These are phyloP conservation scores for Pseudomyrmex concolor DNA, from an alignment of 1,140 invertebrate genomes.

Conservation along the genomic window DNA sequence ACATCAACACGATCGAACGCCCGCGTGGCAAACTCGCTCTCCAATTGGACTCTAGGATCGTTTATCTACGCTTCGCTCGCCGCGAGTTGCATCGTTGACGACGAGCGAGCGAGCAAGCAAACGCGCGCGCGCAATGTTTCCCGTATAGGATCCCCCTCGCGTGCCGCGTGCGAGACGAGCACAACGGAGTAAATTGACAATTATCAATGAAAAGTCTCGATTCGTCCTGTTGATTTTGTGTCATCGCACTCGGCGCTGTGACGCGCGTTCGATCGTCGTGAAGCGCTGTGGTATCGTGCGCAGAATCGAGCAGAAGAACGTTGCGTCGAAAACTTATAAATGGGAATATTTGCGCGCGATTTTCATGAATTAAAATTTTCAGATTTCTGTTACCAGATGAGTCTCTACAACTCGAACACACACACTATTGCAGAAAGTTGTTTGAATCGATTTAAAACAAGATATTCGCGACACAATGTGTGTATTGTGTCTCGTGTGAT, in stretches of 20 bases:
- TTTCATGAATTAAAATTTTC: constrained; percentile 21
- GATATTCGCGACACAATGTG: too few relatives aligned
- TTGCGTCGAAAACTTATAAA: not conserved
- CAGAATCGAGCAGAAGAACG: not conserved
- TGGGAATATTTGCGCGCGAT: not conserved
- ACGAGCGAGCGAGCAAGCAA: not conserved
- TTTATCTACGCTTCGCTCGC: constrained; percentile 72
- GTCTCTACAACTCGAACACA: not conserved
- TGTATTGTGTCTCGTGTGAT: too few relatives aligned
- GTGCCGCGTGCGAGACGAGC: constrained; percentile 58
- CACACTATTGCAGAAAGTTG: not conserved
- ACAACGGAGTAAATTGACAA: constrained; percentile 79
- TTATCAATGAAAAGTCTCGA: constrained; percentile 81
- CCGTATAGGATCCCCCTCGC: constrained; percentile 39
- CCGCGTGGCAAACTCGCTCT: constrained; percentile 38
- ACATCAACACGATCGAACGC: constrained; percentile 40
- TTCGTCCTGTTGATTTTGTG: constrained; percentile 68
- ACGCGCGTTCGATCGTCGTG: not conserved
- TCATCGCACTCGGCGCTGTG: constrained; percentile 2
- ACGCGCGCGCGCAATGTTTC: constrained; percentile 42
- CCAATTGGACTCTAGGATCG: constrained; percentile 59
- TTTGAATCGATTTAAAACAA: not conserved
- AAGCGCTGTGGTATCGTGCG: not conserved
- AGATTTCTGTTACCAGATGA: not conserved
- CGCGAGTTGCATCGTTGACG: constrained; percentile 65